phyloP scores from a whole-genome alignment of 1,140 invertebrate species.

The Macrobrachium nipponense region DNA sequence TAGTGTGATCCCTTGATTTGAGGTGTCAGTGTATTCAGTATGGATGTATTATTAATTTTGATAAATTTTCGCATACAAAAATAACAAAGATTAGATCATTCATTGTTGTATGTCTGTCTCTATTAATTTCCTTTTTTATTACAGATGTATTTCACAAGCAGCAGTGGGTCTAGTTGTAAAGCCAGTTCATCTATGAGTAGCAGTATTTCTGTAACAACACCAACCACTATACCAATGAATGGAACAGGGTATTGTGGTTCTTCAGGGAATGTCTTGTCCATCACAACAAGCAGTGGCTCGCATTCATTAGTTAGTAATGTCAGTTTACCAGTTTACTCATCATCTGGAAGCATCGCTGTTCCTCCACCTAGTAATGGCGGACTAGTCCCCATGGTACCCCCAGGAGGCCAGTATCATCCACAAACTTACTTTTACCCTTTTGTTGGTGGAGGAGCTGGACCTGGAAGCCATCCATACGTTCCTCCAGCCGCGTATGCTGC shows the following conservation, averaged over 20 bases:
- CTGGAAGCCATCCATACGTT: constrained; percentile 27
- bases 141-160: constrained; percentile 38
- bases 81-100: neutral
- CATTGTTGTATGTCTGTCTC: neutral
- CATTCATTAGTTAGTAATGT: constrained; percentile 1
- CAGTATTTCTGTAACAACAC: constrained; percentile 8
- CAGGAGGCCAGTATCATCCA: constrained; percentile 38
- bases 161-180: constrained; percentile 44
- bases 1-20: no score
- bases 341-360: constrained; percentile 50
- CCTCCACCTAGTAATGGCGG: constrained; percentile 49
- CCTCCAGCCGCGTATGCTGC: constrained; percentile 45
- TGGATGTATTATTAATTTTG: no score
- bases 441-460: constrained; percentile 26
- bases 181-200: constrained; percentile 25
- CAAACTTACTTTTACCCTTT: constrained; percentile 38
- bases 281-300: neutral
- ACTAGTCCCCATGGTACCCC: constrained; percentile 44
- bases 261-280: neutral
- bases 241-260: constrained; percentile 18
- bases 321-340: constrained; percentile 48
- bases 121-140: neutral
- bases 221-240: constrained; percentile 2
- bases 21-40: no score
- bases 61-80: no score